A percentile compares a stretch with the other conserved stretches of the same genome.
Evolutionary conservation across 2,113 vertebrate genomes (phyloP).

Genomic region (Corydoras maculifer): DNA sequence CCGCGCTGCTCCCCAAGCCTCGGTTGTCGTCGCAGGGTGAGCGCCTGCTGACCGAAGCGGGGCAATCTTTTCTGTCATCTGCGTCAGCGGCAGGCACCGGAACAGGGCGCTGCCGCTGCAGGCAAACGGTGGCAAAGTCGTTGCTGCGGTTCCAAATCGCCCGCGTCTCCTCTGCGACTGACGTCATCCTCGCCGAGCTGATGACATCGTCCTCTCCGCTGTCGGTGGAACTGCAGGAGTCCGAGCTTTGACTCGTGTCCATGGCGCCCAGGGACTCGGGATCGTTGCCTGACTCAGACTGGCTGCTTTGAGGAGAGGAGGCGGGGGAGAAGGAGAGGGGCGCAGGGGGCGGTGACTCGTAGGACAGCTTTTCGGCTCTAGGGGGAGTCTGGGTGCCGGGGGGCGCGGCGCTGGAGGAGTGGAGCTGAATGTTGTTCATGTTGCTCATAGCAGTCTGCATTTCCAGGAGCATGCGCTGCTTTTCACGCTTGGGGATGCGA

Average conservation of each 20-base stretch:
- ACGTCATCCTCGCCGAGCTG: constrained; percentile 81
- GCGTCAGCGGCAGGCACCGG: too few relatives aligned
- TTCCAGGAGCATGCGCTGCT: constrained; percentile 60
- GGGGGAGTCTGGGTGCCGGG: constrained; percentile 31
- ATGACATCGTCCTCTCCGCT: constrained; percentile 84
- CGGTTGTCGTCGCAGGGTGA: constrained; percentile 28
- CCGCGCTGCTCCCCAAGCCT: constrained; percentile 15
- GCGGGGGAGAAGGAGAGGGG: constrained; percentile 54
- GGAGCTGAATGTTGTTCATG: constrained; percentile 70
- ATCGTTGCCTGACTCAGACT: constrained; percentile 45
- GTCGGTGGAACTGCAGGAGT: constrained; percentile 60
- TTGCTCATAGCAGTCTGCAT: constrained; percentile 97
- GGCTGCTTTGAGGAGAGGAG: constrained; percentile 41
- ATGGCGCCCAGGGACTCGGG: constrained; percentile 44
- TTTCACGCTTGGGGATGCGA: constrained; percentile 86
- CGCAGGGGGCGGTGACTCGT: constrained; percentile 53
- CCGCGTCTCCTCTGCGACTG: constrained; percentile 54
- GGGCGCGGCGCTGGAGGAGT: constrained; percentile 43
- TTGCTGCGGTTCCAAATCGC: constrained; percentile 59
- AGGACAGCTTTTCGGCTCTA: constrained; percentile 39
- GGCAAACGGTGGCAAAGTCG: constrained; percentile 52
- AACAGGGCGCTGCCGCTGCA: constrained; percentile 36
- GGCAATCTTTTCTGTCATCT: constrained; percentile 37
- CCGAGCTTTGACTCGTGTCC: constrained; percentile 58
- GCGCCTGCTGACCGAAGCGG: constrained; percentile 62